Evolutionary conservation across 2,888 invertebrate species (phyloP), one percentile per base, ranked within the genome.

Genomic region (Ophion obscuratus): DNA sequence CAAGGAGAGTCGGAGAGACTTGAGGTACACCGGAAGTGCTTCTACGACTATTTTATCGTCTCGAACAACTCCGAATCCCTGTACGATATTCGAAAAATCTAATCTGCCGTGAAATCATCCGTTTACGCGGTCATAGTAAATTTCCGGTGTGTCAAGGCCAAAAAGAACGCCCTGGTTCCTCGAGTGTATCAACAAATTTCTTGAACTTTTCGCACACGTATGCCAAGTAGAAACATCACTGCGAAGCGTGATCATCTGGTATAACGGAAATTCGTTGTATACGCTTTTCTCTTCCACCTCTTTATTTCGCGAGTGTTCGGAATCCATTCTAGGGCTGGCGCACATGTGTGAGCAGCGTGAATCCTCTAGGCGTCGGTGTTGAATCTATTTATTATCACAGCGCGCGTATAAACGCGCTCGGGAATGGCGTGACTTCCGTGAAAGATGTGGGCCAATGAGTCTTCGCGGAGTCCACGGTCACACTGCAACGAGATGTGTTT

Each of bases 321-420:
- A 61, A 66, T 75, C 36, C 44, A 71, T 68, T 81, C 53, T 47
- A n/a, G 20, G 20, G 67, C 59, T 27, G 40, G 64, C 70, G 44
- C 27, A 40, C n/a, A 80, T 73, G 66, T 67, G 75, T 27, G 44
- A 20, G 66, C 70, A 80, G 71, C 75, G 71, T 61, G 71, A 40
- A 64, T 62, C 31, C 67, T 66, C 27, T 20, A 62, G 11, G 47
- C 24, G 31, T 64, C 44, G 64, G 17, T 76, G 66, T 73, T 70
- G 47, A 40, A 31, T 83, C 80, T 86, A 86, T 86, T 86, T 86
- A 83, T 86, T 86, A 86, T 86, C 73, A 73, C 62, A 83, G 85
- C 62, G 14, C 14, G 47, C 2, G 76, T 74, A 68, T 83, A 80
- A 81, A 81, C 81, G 47, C 47, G 81, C 61, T 53, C 67, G 77